These are phyloP conservation scores for Ceratoteleas bidentatus DNA, from an alignment of 1,140 invertebrate species.

Conservation along the genomic window DNA sequence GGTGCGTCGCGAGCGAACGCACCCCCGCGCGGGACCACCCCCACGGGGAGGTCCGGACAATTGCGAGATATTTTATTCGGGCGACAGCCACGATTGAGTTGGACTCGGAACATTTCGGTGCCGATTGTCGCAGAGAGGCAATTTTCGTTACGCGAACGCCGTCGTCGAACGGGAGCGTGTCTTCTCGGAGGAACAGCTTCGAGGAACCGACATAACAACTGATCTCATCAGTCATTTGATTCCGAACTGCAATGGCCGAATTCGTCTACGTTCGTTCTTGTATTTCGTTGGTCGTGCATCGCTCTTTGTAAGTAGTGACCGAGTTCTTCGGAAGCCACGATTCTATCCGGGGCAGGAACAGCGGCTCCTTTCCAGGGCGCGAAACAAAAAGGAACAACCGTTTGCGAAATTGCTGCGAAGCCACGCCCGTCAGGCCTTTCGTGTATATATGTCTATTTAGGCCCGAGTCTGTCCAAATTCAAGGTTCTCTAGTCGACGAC, in stretches of 20 bases:
- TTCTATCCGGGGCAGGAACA: slow-evolving; percentile 20
- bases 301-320: slow-evolving; percentile 24
- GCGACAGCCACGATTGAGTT: background rate
- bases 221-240: background rate
- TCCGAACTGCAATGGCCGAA: background rate
- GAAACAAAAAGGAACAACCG: slow-evolving; percentile 12
- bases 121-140: too few relatives aligned
- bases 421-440: slow-evolving; percentile 71
- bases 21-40: slow-evolving; percentile 17
- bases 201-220: background rate
- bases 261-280: slow-evolving; percentile 10
- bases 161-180: too few relatives aligned
- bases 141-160: too few relatives aligned
- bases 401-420: slow-evolving; percentile 15
- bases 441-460: slow-evolving; percentile 78
- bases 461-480: slow-evolving; percentile 55
- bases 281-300: slow-evolving; percentile 28
- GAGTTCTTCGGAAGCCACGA: slow-evolving; percentile 29
- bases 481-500: slow-evolving; percentile 20
- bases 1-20: slow-evolving; percentile 12
- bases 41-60: slow-evolving; percentile 3
- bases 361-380: slow-evolving; percentile 20
- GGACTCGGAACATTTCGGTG: too few relatives aligned
- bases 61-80: too few relatives aligned
- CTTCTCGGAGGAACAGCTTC: too few relatives aligned